Evolutionary conservation across 2,113 vertebrate genomes (phyloP), one percentile per base, ranked within the genome.

Genomic region (Taurulus bubalis): DNA sequence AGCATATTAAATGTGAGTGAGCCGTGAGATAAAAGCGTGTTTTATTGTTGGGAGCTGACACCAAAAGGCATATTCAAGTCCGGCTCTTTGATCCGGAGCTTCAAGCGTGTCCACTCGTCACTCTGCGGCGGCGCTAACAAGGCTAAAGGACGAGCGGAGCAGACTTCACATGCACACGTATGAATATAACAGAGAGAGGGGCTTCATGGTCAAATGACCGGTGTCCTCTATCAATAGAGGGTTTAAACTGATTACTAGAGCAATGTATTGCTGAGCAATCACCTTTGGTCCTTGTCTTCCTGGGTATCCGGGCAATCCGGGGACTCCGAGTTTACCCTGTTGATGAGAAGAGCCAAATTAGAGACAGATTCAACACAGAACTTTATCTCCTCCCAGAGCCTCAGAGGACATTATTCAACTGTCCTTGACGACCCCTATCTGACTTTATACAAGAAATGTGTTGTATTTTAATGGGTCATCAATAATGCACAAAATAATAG

Each of bases 251-350:
- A 71, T 30, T 11, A 8, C 10, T 16, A 32, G 28, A 71, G 45
- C n/a, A 16, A n/a, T 63, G 56, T 10, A 24, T 9, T 22, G 10
- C 62, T 62, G 9, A 34, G 47, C 0, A 79, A 10, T 87, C 96
- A 97, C 98, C 97, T 99, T 99, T 1, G 97, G 97, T 30, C 98
- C 98, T 93, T 98, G 97, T 92, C 98, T 96, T 94, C 98, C 98
- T 1, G 98, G 98, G 75, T 99, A 99, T 45, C 98, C 98, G 0
- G 97, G 98, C 76, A 99, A 90, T 53, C 98, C 98, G 0, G 98
- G 98, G 65, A 99, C 98, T 2, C 98, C 98, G 0, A 99, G 97
- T 83, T 99, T 99, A 58, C 98, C 98, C 98, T 99, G 90, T 3
- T 74, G 91, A 75, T 0, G 53, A 24, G 60, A 89, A 47, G 26